These are phyloP conservation scores for Catharus bicknelli DNA, from an alignment of 2,113 vertebrate species.

Conservation along the genomic window DNA sequence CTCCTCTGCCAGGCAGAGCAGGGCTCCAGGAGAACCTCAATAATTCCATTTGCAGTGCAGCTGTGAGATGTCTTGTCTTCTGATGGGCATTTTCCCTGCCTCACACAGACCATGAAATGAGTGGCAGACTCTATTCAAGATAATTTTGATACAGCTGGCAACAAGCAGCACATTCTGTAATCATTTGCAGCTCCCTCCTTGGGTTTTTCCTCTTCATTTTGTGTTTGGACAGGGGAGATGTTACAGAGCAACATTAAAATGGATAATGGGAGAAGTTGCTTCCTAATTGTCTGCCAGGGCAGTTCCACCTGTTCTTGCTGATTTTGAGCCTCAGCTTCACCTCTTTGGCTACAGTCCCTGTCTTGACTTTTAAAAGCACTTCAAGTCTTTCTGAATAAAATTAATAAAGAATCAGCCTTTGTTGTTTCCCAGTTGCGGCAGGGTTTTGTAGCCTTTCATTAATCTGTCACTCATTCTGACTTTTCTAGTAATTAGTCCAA, in stretches of 20 bases:
- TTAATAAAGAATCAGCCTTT: background rate
- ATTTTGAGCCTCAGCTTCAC: background rate
- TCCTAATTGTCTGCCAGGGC: too few species aligned
- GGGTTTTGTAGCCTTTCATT: background rate
- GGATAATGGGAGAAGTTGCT: background rate
- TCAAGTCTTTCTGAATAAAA: background rate
- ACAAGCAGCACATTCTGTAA: background rate
- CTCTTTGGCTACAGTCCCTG: background rate
- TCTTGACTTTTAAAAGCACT: background rate
- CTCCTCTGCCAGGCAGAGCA: background rate
- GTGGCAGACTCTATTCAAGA: background rate
- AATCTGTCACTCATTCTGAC: constrained; percentile 4
- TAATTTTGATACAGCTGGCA: background rate
- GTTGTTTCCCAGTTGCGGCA: background rate
- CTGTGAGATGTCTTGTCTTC: background rate
- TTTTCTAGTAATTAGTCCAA: background rate
- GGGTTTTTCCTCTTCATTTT: background rate
- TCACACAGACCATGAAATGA: background rate
- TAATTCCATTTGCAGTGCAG: background rate
- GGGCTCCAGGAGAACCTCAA: background rate
- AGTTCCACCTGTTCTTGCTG: background rate
- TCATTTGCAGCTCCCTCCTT: background rate
- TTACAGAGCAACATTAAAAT: background rate
- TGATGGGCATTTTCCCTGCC: background rate
- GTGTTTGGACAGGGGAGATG: background rate